Conservation (phyloP, 2,888 invertebrate genomes). For the Saturnia pavonia region DNA sequence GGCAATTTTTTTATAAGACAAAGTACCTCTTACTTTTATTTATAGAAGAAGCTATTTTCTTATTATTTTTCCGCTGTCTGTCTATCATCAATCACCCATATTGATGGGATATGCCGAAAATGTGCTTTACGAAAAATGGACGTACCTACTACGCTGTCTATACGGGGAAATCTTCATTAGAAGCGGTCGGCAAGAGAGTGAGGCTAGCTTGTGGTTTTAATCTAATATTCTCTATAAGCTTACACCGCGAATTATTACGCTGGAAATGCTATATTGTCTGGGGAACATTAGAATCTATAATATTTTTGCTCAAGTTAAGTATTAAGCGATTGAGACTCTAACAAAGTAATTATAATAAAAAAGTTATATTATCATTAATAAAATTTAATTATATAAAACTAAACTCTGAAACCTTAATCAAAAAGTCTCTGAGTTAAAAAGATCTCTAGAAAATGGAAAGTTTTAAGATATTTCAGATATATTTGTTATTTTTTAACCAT, state of each 20-base stretch:
- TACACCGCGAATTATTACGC: slow-evolving; percentile 12
- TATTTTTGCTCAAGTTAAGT: background rate
- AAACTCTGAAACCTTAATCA: background rate
- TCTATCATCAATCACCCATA: slow-evolving; percentile 24
- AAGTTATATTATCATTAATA: background rate
- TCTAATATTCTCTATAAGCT: slow-evolving; percentile 44
- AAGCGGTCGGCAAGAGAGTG: slow-evolving; percentile 33
- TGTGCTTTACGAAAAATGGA: slow-evolving; percentile 1
- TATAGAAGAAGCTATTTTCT: background rate
- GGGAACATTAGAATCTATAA: background rate
- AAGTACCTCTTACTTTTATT: background rate
- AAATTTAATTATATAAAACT: background rate
- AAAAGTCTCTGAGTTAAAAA: background rate
- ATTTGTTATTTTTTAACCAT: no score
- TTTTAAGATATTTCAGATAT: background rate
- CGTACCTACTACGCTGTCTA: slow-evolving; percentile 26
- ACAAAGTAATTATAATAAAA: background rate
- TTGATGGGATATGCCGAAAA: slow-evolving; percentile 22
- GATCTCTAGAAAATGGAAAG: background rate
- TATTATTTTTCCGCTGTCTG: slow-evolving; percentile 19
- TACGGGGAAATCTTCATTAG: slow-evolving; percentile 35
- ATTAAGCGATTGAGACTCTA: background rate
- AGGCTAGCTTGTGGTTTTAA: slow-evolving; percentile 39
- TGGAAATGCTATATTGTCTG: background rate
- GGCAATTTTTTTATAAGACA: background rate